phyloP scores from a whole-genome alignment of 2,113 vertebrate species.

The Corvus moneduloides region DNA sequence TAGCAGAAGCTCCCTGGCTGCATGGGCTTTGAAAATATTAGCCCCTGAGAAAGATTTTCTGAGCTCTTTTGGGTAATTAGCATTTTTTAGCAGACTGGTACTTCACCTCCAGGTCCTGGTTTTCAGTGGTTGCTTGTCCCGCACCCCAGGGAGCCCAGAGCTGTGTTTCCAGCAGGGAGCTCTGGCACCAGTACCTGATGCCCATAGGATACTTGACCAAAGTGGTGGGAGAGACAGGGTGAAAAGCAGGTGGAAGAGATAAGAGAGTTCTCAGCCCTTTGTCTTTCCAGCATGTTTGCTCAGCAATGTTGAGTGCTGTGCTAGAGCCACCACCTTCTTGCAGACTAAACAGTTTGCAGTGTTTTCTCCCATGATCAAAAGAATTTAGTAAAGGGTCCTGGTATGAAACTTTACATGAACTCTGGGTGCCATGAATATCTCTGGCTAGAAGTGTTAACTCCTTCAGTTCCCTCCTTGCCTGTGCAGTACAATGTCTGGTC shows the following conservation, averaged over 20 bases:
- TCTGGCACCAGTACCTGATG: neutral
- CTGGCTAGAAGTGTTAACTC: neutral
- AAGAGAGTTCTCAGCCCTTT: neutral
- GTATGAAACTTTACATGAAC: neutral
- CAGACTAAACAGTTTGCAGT: conserved; percentile 20
- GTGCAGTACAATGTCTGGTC: accelerated
- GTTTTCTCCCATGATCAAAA: conserved; percentile 16
- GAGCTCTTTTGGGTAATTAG: neutral
- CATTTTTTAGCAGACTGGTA: neutral
- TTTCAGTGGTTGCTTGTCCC: neutral
- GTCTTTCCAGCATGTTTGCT: neutral
- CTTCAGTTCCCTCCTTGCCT: neutral
- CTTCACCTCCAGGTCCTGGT: neutral
- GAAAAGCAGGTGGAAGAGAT: neutral
- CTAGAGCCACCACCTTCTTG: neutral
- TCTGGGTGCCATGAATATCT: neutral
- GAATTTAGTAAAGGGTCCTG: conserved; percentile 28
- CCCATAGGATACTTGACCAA: neutral
- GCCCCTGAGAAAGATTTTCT: neutral
- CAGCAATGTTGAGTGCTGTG: neutral
- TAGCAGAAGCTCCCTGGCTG: neutral
- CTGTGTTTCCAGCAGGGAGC: neutral
- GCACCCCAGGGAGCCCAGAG: neutral
- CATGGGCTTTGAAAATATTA: neutral
- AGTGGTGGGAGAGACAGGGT: neutral